A percentile compares a stretch with the other conserved stretches of the same genome.
phyloP scores from a whole-genome alignment of 92 coral and sea anemone genomes.

The Epizoanthus rinbou region DNA sequence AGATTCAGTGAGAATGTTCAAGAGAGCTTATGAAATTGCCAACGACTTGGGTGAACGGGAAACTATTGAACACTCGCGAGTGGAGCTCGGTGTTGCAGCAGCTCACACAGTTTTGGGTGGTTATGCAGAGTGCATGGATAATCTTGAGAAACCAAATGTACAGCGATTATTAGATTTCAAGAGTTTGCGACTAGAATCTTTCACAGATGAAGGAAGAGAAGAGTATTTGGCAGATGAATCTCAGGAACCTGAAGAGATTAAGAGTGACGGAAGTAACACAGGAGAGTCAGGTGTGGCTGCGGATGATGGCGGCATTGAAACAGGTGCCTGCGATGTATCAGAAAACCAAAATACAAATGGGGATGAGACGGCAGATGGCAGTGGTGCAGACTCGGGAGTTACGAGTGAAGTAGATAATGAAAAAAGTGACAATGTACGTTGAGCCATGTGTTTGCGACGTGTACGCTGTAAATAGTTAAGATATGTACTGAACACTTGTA shows the following conservation, averaged over 20 bases:
- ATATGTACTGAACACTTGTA: not conserved
- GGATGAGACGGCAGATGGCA: constrained; percentile 7
- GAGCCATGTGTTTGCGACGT: not conserved
- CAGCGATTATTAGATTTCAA: constrained; percentile 86
- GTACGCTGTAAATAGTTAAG: constrained; percentile 10
- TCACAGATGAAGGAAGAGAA: constrained; percentile 61
- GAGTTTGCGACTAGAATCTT: constrained; percentile 78
- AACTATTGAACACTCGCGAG: constrained; percentile 77
- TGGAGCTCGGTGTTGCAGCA: constrained; percentile 86
- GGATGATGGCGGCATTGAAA: constrained; percentile 34
- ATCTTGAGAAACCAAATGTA: constrained; percentile 64
- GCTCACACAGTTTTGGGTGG: constrained; percentile 84
- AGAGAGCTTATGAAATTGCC: constrained; percentile 92
- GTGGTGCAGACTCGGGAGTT: constrained; percentile 54
- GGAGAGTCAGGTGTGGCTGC: constrained; percentile 55
- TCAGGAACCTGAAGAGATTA: constrained; percentile 27
- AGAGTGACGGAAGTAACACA: constrained; percentile 53
- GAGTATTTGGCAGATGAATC: constrained; percentile 22
- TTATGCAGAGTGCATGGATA: constrained; percentile 84
- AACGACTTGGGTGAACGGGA: constrained; percentile 78
- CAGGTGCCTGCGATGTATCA: constrained; percentile 28
- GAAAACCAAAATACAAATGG: constrained; percentile 34
- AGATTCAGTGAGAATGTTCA: constrained; percentile 87
- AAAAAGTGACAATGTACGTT: constrained; percentile 13
- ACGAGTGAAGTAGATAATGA: constrained; percentile 57